Evolutionary conservation across 2,888 invertebrate genomes (phyloP).

Genomic region (Chymomyza fuscimana): DNA sequence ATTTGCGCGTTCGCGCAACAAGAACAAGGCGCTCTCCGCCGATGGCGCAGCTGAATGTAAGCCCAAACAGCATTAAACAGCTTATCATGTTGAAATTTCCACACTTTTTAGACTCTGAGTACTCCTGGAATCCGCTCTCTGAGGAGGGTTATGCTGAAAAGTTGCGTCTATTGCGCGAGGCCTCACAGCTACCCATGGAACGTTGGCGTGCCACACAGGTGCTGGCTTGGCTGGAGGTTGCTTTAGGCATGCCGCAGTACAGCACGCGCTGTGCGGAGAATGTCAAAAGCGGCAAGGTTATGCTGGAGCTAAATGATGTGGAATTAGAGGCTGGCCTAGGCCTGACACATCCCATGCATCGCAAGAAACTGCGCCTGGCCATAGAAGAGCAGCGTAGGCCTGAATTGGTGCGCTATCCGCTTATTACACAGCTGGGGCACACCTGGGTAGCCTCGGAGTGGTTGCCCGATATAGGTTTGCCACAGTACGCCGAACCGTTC

Average conservation of each 20-base stretch:
- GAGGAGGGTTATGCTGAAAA: conserved; percentile 80
- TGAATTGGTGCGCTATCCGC: conserved; percentile 91
- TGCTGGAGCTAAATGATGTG: conserved; percentile 93
- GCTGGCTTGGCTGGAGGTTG: conserved; percentile 95
- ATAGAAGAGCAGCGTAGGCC: conserved; percentile 96
- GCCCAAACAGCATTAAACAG: conserved; percentile 30
- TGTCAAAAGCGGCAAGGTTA: conserved; percentile 96
- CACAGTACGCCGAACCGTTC: conserved; percentile 93
- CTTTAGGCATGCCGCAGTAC: conserved; percentile 96
- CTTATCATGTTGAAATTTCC: background rate
- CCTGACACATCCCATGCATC: conserved; percentile 94
- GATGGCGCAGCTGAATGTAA: conserved; percentile 82
- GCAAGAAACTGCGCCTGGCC: conserved; percentile 94
- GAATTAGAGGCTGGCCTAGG: conserved; percentile 95
- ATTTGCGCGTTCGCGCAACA: conserved; percentile 91
- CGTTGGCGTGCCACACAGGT: conserved; percentile 96
- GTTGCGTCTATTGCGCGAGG: conserved; percentile 85
- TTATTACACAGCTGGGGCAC: conserved; percentile 92
- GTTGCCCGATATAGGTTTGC: conserved; percentile 93
- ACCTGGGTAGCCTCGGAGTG: conserved; percentile 97
- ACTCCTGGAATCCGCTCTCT: conserved; percentile 79
- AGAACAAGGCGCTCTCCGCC: conserved; percentile 84
- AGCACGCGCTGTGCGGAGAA: conserved; percentile 94
- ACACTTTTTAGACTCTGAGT: conserved; percentile 69
- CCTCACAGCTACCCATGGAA: conserved; percentile 90